These are phyloP conservation scores for Euclidia mi DNA, from an alignment of 2,888 invertebrate species.

Conservation along the genomic window DNA sequence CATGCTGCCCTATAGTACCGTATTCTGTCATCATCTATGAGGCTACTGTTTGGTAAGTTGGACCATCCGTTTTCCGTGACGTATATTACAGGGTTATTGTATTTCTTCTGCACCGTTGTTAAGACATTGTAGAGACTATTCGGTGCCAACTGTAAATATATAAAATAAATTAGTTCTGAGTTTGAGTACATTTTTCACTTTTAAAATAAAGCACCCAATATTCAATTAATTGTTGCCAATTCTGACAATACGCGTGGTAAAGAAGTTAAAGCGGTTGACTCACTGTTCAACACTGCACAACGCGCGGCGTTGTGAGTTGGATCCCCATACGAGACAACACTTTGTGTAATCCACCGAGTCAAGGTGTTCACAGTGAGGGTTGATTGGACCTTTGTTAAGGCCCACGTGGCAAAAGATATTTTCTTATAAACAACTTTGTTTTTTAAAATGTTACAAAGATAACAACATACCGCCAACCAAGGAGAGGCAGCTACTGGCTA, in stretches of 20 bases:
- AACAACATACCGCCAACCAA: constrained; percentile 70
- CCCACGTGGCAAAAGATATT: too few species aligned
- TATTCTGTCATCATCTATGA: constrained; percentile 83
- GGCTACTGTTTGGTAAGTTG: constrained; percentile 60
- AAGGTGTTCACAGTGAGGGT: too few species aligned
- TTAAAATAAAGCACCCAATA: too few species aligned
- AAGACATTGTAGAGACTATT: constrained; percentile 90
- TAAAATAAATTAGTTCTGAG: not conserved
- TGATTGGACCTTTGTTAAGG: too few species aligned
- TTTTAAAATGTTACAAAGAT: not conserved
- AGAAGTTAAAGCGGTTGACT: too few species aligned
- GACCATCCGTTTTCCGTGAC: constrained; percentile 91
- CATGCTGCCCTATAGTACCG: constrained; percentile 80
- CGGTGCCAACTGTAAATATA: constrained; percentile 81
- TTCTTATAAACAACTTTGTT: not conserved
- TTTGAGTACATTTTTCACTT: too few species aligned
- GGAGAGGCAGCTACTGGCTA: constrained; percentile 67
- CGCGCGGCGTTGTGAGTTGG: too few species aligned
- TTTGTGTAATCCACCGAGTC: too few species aligned
- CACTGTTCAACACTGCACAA: too few species aligned
- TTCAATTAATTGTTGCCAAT: too few species aligned
- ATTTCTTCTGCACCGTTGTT: constrained; percentile 81
- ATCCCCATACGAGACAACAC: too few species aligned
- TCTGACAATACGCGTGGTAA: too few species aligned
- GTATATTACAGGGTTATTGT: constrained; percentile 87